phyloP scores from a whole-genome alignment of 2,113 vertebrate genomes.

The Plotosus lineatus region DNA sequence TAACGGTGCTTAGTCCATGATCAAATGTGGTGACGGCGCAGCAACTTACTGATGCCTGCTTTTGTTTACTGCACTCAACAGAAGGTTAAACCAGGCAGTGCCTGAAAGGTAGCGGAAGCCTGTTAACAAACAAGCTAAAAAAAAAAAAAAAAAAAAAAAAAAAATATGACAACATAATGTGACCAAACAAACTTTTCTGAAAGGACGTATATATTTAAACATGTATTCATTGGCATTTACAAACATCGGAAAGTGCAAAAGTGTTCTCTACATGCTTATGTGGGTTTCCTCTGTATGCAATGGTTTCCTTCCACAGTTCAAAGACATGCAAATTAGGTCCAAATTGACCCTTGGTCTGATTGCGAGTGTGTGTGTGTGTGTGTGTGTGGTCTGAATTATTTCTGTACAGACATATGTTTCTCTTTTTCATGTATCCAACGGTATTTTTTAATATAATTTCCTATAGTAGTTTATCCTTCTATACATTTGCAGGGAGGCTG shows the following conservation, averaged over 20 bases:
- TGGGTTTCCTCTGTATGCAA: too few species aligned
- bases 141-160: conserved; percentile 48
- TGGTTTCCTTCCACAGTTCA: too few species aligned
- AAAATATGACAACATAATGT: conserved; percentile 48
- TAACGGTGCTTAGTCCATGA: conserved; percentile 9
- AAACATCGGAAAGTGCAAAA: not conserved
- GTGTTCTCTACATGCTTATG: too few species aligned
- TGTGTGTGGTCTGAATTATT: too few species aligned
- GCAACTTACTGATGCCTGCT: conserved; percentile 51
- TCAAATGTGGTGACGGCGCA: conserved; percentile 1
- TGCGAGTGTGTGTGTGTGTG: too few species aligned
- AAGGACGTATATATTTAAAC: conserved; percentile 27
- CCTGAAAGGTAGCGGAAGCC: conserved; percentile 35
- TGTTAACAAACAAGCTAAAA: conserved; percentile 26
- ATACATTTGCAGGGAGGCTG: too few species aligned
- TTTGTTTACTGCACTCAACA: conserved; percentile 61
- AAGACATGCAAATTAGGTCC: too few species aligned
- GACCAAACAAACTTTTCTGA: conserved; percentile 20
- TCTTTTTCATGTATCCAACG: not conserved
- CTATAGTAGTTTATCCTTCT: too few species aligned
- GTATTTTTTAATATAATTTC: not conserved
- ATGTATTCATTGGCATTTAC: conserved; percentile 16
- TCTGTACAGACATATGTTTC: not conserved
- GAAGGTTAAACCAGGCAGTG: conserved; percentile 47
- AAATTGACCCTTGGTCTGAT: too few species aligned